A percentile compares a stretch with the other conserved stretches of the same genome.
These are phyloP conservation scores for Mallotus villosus DNA, from an alignment of 2,797 vertebrate species.

Conservation along the genomic window DNA sequence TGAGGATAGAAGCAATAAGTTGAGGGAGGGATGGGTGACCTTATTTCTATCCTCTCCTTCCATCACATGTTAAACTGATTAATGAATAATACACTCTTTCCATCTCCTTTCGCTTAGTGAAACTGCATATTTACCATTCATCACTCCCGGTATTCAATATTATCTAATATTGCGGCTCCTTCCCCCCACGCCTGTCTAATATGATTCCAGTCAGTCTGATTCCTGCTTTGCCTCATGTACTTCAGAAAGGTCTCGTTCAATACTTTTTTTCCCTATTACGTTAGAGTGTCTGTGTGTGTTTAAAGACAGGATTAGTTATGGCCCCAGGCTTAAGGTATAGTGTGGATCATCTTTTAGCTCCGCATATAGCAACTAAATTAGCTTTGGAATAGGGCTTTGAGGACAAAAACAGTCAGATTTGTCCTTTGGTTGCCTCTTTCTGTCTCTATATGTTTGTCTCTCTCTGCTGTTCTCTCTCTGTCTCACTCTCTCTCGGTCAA, in stretches of 20 bases:
- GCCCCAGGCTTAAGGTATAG: slow-evolving; percentile 77
- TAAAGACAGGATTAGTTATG: slow-evolving; percentile 72
- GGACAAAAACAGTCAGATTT: slow-evolving; percentile 49
- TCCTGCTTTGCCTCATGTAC: slow-evolving; percentile 71
- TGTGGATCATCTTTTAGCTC: slow-evolving; percentile 68
- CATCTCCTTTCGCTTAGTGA: slow-evolving; percentile 48
- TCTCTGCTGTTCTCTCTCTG: neutral
- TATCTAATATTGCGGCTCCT: slow-evolving; percentile 75
- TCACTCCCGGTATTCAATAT: slow-evolving; percentile 73
- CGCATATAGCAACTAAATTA: slow-evolving; percentile 69
- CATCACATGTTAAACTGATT: neutral
- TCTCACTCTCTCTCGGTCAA: too few relatives aligned
- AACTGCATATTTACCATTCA: slow-evolving; percentile 45
- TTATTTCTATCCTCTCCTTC: neutral
- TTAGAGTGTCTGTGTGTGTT: slow-evolving; percentile 30
- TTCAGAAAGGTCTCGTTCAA: slow-evolving; percentile 72
- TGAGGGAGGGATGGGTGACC: neutral
- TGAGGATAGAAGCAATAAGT: neutral
- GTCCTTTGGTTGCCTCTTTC: slow-evolving; percentile 29
- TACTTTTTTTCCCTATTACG: slow-evolving; percentile 61
- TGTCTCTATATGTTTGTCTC: slow-evolving; percentile 29
- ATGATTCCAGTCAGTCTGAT: slow-evolving; percentile 78
- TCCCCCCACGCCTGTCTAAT: slow-evolving; percentile 73
- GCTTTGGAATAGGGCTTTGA: slow-evolving; percentile 77
- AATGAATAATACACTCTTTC: slow-evolving; percentile 41